Percentiles rank a stretch among this genome's conserved stretches.
Conservation (phyloP, 92 coral and sea anemone genomes). For the Porites divaricata region DNA sequence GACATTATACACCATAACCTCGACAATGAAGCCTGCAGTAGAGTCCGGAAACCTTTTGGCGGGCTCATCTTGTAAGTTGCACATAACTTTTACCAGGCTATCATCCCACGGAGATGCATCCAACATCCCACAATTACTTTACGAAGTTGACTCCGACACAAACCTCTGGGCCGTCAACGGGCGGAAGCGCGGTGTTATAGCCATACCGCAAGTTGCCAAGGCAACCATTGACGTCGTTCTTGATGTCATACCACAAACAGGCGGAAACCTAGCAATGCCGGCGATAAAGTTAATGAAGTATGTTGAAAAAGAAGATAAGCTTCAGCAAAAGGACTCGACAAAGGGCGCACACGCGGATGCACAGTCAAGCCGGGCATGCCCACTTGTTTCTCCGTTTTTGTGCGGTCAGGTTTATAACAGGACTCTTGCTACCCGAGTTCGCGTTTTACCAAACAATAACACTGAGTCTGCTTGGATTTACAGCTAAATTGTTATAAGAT, state of each 20-base stretch:
- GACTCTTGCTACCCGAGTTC: slow-evolving; percentile 76
- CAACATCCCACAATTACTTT: slow-evolving; percentile 58
- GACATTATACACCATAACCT: slow-evolving; percentile 84
- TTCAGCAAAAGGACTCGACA: slow-evolving; percentile 25
- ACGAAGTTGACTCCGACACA: slow-evolving; percentile 85
- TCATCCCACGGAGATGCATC: slow-evolving; percentile 4
- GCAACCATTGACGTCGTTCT: slow-evolving; percentile 81
- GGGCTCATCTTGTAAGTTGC: slow-evolving; percentile 69
- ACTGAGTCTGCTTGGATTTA: slow-evolving; percentile 38
- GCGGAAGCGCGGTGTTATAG: slow-evolving; percentile 79
- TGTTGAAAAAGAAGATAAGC: slow-evolving; percentile 52
- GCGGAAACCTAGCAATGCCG: slow-evolving; percentile 82
- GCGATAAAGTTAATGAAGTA: slow-evolving; percentile 74
- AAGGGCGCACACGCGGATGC: slow-evolving; percentile 23
- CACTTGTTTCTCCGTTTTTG: slow-evolving; percentile 70
- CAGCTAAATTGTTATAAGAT: neutral
- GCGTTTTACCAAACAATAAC: slow-evolving; percentile 88
- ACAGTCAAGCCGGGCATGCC: slow-evolving; percentile 34
- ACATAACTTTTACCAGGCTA: slow-evolving; percentile 67
- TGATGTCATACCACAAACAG: slow-evolving; percentile 81
- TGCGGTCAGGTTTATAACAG: slow-evolving; percentile 88
- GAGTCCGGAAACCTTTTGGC: slow-evolving; percentile 57
- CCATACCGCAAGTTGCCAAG: slow-evolving; percentile 79
- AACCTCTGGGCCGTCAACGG: slow-evolving; percentile 85
- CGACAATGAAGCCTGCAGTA: slow-evolving; percentile 67